These are phyloP conservation scores for Peribatodes rhomboidaria DNA, from an alignment of 2,888 invertebrate genomes.

Conservation along the genomic window DNA sequence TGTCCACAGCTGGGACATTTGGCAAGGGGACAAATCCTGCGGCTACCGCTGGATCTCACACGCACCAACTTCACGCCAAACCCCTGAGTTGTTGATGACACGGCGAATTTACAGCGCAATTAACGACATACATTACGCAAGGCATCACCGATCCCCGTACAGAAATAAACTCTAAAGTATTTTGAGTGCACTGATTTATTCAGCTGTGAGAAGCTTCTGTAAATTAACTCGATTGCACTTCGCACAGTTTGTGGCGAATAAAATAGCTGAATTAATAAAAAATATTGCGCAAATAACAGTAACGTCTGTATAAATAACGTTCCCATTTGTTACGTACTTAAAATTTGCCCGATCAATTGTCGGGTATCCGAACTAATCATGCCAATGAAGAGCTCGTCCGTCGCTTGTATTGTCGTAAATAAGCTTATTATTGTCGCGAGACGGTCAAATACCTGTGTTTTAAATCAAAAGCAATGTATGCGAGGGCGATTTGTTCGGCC, in stretches of 20 bases:
- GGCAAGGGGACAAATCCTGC: slow-evolving; percentile 75
- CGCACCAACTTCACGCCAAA: slow-evolving; percentile 57
- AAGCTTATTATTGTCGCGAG: slow-evolving; percentile 68
- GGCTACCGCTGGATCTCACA: slow-evolving; percentile 56
- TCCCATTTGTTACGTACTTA: slow-evolving; percentile 65
- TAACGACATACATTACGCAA: slow-evolving; percentile 72
- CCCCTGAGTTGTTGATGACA: slow-evolving; percentile 62
- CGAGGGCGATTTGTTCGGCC: slow-evolving; percentile 68
- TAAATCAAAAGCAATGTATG: slow-evolving; percentile 73
- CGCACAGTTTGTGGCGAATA: slow-evolving; percentile 58
- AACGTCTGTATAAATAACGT: slow-evolving; percentile 60
- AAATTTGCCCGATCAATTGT: slow-evolving; percentile 66
- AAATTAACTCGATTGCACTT: slow-evolving; percentile 63
- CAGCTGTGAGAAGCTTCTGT: slow-evolving; percentile 55
- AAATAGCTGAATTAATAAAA: slow-evolving; percentile 66
- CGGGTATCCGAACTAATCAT: slow-evolving; percentile 66
- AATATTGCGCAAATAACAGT: slow-evolving; percentile 57
- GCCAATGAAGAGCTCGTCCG: slow-evolving; percentile 61
- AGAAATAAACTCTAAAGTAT: slow-evolving; percentile 64
- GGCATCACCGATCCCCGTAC: slow-evolving; percentile 59
- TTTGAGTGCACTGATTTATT: slow-evolving; percentile 67
- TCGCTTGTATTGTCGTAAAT: slow-evolving; percentile 68
- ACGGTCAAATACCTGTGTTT: slow-evolving; percentile 81
- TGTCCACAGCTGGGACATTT: slow-evolving; percentile 82
- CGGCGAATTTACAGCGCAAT: slow-evolving; percentile 63